phyloP scores from a whole-genome alignment of 2,797 vertebrate species.

The Hippopotamyrus pictus region DNA sequence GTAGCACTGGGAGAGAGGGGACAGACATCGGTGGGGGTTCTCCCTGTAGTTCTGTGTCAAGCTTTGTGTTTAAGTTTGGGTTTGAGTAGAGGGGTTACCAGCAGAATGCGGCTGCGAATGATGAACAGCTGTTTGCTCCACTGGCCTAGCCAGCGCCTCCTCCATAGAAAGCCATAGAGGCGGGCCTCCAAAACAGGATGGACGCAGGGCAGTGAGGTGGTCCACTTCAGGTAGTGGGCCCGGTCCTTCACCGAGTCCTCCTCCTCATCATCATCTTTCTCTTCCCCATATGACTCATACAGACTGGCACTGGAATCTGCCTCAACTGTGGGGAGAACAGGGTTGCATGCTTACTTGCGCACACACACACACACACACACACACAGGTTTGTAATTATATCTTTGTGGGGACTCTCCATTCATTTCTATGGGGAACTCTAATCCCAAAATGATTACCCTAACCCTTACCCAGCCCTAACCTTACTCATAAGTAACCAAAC shows the following conservation, averaged over 20 bases:
- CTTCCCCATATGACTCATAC: slow-evolving; percentile 71
- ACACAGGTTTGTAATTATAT: not conserved
- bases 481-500: not conserved
- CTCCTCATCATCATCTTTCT: slow-evolving; percentile 42
- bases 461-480: not conserved
- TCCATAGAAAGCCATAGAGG: slow-evolving; percentile 74
- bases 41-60: not conserved
- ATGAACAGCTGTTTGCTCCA: slow-evolving; percentile 77
- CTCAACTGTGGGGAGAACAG: not conserved
- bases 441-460: not conserved
- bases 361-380: not conserved
- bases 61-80: not conserved
- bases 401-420: not conserved
- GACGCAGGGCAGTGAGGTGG: slow-evolving; percentile 50
- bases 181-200: slow-evolving; percentile 57
- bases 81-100: slow-evolving; percentile 49
- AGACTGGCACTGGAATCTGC: slow-evolving; percentile 69
- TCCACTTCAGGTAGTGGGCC: slow-evolving; percentile 63
- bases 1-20: slow-evolving; percentile 55
- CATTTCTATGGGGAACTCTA: not conserved
- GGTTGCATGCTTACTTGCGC: not conserved
- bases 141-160: slow-evolving; percentile 71
- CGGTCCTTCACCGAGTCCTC: slow-evolving; percentile 57
- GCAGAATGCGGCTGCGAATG: slow-evolving; percentile 53
- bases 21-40: not conserved